A percentile compares a stretch with the other conserved stretches of the same genome.
phyloP scores from a whole-genome alignment of 1,140 invertebrate species.

The Drosophila sturtevanti region DNA sequence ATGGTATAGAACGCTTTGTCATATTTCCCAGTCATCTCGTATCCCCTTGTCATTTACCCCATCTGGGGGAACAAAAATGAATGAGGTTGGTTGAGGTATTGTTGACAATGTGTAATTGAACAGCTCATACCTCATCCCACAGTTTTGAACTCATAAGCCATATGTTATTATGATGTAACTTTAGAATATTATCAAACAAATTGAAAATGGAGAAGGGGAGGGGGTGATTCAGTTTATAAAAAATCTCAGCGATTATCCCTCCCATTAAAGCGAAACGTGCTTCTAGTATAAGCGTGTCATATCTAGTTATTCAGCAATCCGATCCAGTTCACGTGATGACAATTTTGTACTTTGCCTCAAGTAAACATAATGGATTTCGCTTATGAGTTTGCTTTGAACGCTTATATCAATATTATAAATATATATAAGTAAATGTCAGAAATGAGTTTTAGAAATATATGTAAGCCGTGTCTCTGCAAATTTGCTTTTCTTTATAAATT shows the following conservation, averaged over 20 bases:
- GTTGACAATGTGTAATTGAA: not conserved
- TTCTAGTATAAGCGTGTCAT: conserved; percentile 18
- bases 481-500: too few relatives aligned
- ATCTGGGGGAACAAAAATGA: too few relatives aligned
- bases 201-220: not conserved
- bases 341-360: not conserved
- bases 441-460: too few relatives aligned
- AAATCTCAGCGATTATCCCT: conserved; percentile 6
- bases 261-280: conserved; percentile 4
- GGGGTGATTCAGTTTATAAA: not conserved
- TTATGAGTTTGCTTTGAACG: not conserved
- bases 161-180: conserved; percentile 2
- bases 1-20: not conserved
- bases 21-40: not conserved
- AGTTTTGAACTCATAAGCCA: not conserved
- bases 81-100: not conserved
- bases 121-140: conserved; percentile 12
- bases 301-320: conserved; percentile 8
- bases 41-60: not conserved
- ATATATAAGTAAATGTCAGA: too few relatives aligned
- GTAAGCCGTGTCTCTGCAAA: too few relatives aligned
- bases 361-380: not conserved
- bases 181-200: not conserved
- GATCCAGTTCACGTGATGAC: conserved; percentile 22
- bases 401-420: too few relatives aligned